These are phyloP conservation scores for Xyrauchen texanus DNA, from an alignment of 2,113 vertebrate species.

Conservation along the genomic window DNA sequence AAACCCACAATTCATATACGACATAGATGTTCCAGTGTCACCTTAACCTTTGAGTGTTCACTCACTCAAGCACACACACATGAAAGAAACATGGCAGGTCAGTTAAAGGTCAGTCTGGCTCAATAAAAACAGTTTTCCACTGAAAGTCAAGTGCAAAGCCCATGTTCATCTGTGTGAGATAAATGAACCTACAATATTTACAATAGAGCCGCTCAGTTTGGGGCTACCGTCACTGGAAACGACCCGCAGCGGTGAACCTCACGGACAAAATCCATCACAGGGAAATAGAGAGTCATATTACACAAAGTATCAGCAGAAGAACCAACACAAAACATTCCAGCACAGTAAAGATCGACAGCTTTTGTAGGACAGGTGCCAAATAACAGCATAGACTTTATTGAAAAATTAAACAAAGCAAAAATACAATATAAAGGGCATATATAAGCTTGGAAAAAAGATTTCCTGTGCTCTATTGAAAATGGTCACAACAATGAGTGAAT, in stretches of 20 bases:
- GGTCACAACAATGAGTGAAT: too few relatives aligned
- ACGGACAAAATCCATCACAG: conserved; percentile 2
- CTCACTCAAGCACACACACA: not conserved
- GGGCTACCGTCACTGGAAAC: not conserved
- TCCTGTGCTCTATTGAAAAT: too few relatives aligned
- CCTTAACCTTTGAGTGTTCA: not conserved
- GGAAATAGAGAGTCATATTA: conserved; percentile 26
- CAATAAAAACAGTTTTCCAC: not conserved
- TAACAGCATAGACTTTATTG: not conserved
- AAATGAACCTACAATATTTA: conserved; percentile 11
- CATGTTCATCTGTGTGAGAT: not conserved
- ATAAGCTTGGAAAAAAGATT: too few relatives aligned
- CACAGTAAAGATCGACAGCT: not conserved
- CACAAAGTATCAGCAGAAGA: conserved; percentile 7
- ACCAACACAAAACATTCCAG: conserved; percentile 6
- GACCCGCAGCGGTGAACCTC: not conserved
- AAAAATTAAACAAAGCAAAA: not conserved
- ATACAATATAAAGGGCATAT: not conserved
- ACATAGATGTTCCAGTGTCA: not conserved
- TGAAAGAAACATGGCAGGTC: not conserved
- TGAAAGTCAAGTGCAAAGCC: too few relatives aligned
- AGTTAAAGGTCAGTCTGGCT: conserved; percentile 1
- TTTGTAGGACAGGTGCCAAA: conserved; percentile 3
- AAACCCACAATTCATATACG: not conserved
- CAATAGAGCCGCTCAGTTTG: not conserved